Conservation (phyloP, 2,797 vertebrate genomes). For the Gallirallus australis region DNA sequence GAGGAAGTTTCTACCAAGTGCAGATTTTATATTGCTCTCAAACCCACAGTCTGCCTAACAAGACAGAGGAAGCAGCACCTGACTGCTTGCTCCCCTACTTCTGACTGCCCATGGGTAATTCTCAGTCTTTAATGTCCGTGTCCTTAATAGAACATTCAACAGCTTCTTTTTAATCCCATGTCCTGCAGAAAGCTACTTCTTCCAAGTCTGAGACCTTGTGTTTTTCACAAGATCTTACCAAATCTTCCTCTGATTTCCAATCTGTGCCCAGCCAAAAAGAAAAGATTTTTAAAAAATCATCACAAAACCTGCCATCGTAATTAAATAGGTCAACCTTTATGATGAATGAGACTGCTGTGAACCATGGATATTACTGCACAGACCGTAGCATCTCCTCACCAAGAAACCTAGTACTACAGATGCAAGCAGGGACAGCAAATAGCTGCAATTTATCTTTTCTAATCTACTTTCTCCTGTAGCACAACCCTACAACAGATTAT, state of each 20-base stretch:
- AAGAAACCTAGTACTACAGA: neutral
- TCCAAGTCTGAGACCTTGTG: neutral
- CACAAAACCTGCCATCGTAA: neutral
- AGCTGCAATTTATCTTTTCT: neutral
- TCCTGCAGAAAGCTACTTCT: neutral
- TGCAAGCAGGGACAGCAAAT: neutral
- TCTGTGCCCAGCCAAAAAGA: neutral
- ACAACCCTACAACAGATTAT: neutral
- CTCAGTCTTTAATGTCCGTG: neutral
- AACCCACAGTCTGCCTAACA: neutral
- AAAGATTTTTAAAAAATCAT: neutral
- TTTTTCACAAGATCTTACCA: neutral
- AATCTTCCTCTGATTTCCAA: neutral
- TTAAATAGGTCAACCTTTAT: neutral
- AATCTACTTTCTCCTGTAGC: neutral
- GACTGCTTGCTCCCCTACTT: neutral
- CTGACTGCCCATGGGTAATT: neutral
- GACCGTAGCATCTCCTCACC: neutral
- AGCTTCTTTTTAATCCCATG: neutral
- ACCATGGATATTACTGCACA: neutral
- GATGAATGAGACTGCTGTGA: rapidly evolving
- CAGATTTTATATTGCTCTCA: neutral
- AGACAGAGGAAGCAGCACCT: neutral
- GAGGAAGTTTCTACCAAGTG: neutral
- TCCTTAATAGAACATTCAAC: neutral